These are phyloP conservation scores for Eledona agricola DNA, from an alignment of 2,888 invertebrate genomes.

Conservation along the genomic window DNA sequence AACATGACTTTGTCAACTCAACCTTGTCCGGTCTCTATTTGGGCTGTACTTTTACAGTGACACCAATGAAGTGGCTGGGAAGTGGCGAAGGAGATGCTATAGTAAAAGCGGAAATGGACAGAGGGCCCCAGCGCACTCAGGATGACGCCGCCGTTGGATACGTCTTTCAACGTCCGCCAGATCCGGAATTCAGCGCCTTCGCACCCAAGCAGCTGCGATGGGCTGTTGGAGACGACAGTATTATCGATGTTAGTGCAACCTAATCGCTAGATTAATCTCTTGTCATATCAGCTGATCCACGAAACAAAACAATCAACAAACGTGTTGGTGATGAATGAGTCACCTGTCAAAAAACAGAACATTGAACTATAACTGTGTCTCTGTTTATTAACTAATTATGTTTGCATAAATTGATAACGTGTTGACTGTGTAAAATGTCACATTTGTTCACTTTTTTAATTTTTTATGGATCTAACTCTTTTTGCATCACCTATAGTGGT, in stretches of 20 bases:
- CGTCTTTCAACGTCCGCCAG: slow-evolving; percentile 86
- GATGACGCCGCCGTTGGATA: slow-evolving; percentile 95
- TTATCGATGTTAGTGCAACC: slow-evolving; percentile 78
- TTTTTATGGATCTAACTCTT: too few species aligned
- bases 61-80: slow-evolving; percentile 82
- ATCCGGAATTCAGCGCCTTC: slow-evolving; percentile 77
- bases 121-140: slow-evolving; percentile 77
- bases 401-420: too few species aligned
- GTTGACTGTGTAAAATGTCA: too few species aligned
- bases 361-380: too few species aligned
- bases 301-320: too few species aligned
- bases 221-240: slow-evolving; percentile 86
- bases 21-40: neutral
- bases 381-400: too few species aligned
- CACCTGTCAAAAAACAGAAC: too few species aligned
- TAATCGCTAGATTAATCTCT: neutral
- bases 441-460: too few species aligned
- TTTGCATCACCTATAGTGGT: too few species aligned
- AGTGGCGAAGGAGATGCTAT: slow-evolving; percentile 72
- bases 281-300: neutral
- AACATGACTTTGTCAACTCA: slow-evolving; percentile 19
- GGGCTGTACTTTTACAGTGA: slow-evolving; percentile 51
- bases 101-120: slow-evolving; percentile 68
- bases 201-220: slow-evolving; percentile 81
- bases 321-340: too few species aligned